Conservation (phyloP, 1,140 invertebrate genomes). For the Aphis craccivora region DNA sequence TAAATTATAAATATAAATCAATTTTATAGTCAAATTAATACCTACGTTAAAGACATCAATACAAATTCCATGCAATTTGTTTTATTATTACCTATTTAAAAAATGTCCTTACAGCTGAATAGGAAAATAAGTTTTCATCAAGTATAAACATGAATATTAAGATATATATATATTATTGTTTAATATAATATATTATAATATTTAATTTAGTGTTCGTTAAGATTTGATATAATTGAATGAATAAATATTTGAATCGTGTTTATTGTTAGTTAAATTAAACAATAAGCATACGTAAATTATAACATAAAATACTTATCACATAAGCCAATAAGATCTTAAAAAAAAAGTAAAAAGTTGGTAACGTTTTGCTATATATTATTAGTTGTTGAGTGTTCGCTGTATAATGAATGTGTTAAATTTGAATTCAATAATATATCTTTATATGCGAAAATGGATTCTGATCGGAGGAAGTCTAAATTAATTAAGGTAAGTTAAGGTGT, state of each 20-base stretch:
- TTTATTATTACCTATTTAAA: not conserved
- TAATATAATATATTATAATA: too few species aligned
- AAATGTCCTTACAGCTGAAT: not conserved
- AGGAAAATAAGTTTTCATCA: not conserved
- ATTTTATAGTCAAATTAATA: not conserved
- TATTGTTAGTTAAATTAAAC: not conserved
- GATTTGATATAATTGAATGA: not conserved
- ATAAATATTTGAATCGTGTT: not conserved
- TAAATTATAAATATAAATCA: constrained; percentile 23
- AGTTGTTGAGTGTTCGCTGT: too few species aligned
- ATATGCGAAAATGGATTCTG: too few species aligned
- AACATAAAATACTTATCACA: not conserved
- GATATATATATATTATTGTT: too few species aligned
- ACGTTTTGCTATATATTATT: too few species aligned
- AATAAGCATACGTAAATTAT: too few species aligned
- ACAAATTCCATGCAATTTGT: not conserved
- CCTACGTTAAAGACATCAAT: not conserved
- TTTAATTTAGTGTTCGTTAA: too few species aligned
- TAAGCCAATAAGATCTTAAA: not conserved
- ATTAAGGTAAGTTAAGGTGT: too few species aligned
- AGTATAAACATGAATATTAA: not conserved
- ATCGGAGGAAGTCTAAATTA: too few species aligned
- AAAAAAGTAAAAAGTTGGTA: too few species aligned
- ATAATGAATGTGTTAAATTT: too few species aligned
- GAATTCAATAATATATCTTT: too few species aligned